Evolutionary conservation across 2,797 vertebrate genomes (phyloP).

Genomic region (Gymnodraco acuticeps): DNA sequence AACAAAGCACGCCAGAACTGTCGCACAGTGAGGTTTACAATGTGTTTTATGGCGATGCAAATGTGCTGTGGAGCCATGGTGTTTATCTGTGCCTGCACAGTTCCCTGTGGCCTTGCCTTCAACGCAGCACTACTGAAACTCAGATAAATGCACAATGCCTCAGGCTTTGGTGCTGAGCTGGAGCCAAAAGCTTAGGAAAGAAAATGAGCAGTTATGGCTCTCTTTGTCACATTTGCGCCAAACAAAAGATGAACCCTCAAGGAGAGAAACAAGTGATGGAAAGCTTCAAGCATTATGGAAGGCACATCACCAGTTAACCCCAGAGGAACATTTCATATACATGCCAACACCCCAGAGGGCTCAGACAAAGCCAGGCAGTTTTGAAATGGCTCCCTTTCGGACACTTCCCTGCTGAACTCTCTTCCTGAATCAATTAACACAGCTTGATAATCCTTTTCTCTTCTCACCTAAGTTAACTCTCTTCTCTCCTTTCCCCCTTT

Average conservation of each 20-base stretch:
- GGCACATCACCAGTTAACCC: slow-evolving; percentile 57
- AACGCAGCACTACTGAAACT: slow-evolving; percentile 50
- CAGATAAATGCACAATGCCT: slow-evolving; percentile 61
- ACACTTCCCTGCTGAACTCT: slow-evolving; percentile 66
- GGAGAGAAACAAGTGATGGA: slow-evolving; percentile 50
- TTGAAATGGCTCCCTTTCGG: slow-evolving; percentile 55
- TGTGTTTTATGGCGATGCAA: slow-evolving; percentile 27
- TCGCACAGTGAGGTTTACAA: slow-evolving; percentile 27
- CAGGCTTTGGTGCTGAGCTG: slow-evolving; percentile 48
- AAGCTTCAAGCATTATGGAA: slow-evolving; percentile 49
- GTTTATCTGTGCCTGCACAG: slow-evolving; percentile 63
- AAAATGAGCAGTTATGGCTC: slow-evolving; percentile 53
- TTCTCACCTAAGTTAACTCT: slow-evolving; percentile 84
- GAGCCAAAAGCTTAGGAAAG: slow-evolving; percentile 61
- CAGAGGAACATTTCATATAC: slow-evolving; percentile 51
- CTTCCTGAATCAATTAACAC: slow-evolving; percentile 75
- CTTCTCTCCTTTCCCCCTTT: slow-evolving; percentile 71
- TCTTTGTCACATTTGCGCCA: slow-evolving; percentile 58
- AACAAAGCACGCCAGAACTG: slow-evolving; percentile 20
- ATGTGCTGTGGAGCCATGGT: slow-evolving; percentile 36
- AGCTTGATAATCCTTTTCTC: slow-evolving; percentile 82
- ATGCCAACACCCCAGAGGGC: slow-evolving; percentile 58
- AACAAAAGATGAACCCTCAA: slow-evolving; percentile 57
- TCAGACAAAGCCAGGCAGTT: slow-evolving; percentile 48
- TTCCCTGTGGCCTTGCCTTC: slow-evolving; percentile 55